phyloP scores from a whole-genome alignment of 1,140 invertebrate species.

The Chrysopa pallens region DNA sequence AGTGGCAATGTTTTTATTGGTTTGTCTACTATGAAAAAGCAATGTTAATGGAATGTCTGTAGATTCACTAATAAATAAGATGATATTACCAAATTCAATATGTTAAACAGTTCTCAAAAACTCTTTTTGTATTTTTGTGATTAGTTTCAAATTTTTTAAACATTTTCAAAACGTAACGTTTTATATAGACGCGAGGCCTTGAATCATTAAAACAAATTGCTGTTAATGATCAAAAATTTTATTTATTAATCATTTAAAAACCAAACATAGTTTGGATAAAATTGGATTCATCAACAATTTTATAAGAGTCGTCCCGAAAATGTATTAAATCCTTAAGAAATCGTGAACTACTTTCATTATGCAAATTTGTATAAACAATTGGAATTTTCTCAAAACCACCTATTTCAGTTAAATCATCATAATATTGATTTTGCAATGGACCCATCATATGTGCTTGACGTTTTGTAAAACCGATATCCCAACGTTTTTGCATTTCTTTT shows the following conservation, averaged over 20 bases:
- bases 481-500: constrained; percentile 25
- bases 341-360: constrained; percentile 24
- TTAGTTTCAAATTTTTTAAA: too few species aligned
- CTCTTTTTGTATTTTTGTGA: not conserved
- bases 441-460: constrained; percentile 44
- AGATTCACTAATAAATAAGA: too few species aligned
- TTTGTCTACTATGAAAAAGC: too few species aligned
- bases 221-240: not conserved
- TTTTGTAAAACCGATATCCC: constrained; percentile 25
- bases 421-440: constrained; percentile 30
- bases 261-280: constrained; percentile 6
- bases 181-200: not conserved
- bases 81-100: too few species aligned
- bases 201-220: not conserved
- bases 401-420: constrained; percentile 32
- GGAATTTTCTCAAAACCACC: constrained; percentile 30
- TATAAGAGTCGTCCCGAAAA: constrained; percentile 23
- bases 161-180: too few species aligned
- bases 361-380: constrained; percentile 30
- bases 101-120: too few species aligned
- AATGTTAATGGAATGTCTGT: too few species aligned
- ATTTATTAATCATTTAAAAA: not conserved
- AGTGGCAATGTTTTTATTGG: too few species aligned
- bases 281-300: constrained; percentile 23
- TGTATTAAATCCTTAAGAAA: constrained; percentile 24